Evolutionary conservation across 2,113 vertebrate genomes (phyloP).

Genomic region (Thomomys bottae): DNA sequence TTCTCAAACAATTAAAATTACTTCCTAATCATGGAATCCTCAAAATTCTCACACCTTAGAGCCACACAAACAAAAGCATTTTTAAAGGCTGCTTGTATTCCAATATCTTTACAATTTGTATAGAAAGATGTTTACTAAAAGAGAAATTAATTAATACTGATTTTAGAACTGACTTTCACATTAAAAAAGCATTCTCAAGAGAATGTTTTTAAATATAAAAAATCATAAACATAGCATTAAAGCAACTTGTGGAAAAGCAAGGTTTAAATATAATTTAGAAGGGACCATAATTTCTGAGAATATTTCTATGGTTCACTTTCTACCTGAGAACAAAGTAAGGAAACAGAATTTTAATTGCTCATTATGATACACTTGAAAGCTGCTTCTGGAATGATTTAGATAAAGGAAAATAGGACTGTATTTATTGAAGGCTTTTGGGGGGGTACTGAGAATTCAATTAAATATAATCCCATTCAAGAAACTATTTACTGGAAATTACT

Average conservation of each 20-base stretch:
- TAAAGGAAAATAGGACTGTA: neutral
- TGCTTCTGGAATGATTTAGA: neutral
- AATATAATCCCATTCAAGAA: neutral
- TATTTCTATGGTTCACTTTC: conserved; percentile 5
- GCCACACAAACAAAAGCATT: neutral
- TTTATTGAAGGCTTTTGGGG: neutral
- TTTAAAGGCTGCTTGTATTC: neutral
- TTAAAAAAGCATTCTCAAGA: conserved; percentile 33
- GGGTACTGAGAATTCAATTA: neutral
- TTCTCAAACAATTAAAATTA: conserved; percentile 35
- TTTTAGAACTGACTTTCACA: conserved; percentile 26
- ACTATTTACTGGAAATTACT: conserved; percentile 41
- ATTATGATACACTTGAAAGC: conserved; percentile 16
- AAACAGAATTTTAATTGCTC: neutral
- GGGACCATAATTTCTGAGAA: neutral
- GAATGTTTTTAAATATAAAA: conserved; percentile 29
- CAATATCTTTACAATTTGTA: conserved; percentile 21
- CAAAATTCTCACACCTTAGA: conserved; percentile 8
- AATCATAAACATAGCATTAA: neutral
- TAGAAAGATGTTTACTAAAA: conserved; percentile 40
- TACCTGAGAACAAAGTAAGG: neutral
- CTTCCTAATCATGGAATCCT: conserved; percentile 19
- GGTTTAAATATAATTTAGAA: conserved; percentile 17
- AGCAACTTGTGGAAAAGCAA: neutral
- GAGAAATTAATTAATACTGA: conserved; percentile 33